phyloP scores from a whole-genome alignment of 1,140 invertebrate genomes.

The Parasteatoda tepidariorum region DNA sequence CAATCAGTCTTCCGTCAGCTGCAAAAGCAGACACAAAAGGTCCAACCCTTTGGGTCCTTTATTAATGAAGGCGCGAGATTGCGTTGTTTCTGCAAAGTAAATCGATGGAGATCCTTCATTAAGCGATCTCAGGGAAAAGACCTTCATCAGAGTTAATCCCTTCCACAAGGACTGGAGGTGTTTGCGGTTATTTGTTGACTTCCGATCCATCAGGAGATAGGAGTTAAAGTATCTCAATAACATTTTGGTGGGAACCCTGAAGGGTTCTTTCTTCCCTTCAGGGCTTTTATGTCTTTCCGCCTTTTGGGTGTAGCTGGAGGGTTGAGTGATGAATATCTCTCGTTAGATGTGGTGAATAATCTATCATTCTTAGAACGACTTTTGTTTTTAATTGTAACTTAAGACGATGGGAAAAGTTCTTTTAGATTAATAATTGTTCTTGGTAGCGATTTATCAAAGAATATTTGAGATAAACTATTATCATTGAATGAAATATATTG shows the following conservation, averaged over 20 bases:
- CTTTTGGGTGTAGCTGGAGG: too few species aligned
- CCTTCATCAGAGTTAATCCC: slow-evolving; percentile 21
- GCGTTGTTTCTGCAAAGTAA: not conserved
- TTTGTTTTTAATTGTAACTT: too few species aligned
- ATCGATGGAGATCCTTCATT: slow-evolving; percentile 36
- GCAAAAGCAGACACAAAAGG: slow-evolving; percentile 7
- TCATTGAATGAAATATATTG: too few species aligned
- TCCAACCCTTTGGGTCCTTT: slow-evolving; percentile 40
- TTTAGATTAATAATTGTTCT: too few species aligned
- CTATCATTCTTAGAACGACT: too few species aligned
- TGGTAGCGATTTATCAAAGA: too few species aligned
- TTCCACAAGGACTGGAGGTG: slow-evolving; percentile 7
- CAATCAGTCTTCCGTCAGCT: slow-evolving; percentile 42
- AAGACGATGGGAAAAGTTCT: too few species aligned
- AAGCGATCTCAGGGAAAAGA: slow-evolving; percentile 15
- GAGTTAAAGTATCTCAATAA: slow-evolving; percentile 20
- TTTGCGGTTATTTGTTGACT: slow-evolving; percentile 45
- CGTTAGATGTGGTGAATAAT: too few species aligned
- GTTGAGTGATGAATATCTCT: too few species aligned
- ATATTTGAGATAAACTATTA: too few species aligned
- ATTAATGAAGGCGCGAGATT: slow-evolving; percentile 24
- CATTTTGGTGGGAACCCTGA: not conserved
- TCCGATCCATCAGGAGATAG: slow-evolving; percentile 27
- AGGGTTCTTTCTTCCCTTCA: not conserved
- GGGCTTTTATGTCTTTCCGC: not conserved